Evolutionary conservation across 1,140 invertebrate species (phyloP), one percentile per base, ranked within the genome.

Genomic region (Drosophila insularis): DNA sequence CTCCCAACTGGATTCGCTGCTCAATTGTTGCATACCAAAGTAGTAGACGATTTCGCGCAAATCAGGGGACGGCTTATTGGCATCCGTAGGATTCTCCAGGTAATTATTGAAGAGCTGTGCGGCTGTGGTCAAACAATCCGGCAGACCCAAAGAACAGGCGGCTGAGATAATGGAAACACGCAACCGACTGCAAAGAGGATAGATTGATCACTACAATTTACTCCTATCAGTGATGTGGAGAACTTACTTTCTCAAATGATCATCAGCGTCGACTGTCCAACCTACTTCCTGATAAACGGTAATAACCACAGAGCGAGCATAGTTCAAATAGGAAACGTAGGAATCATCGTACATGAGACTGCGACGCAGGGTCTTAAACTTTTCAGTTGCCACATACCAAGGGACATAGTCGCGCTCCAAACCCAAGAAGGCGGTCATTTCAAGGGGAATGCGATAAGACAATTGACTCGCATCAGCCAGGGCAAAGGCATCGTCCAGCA

Each of bases 401-500:
- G 96, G 95, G 1, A 96, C 92, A 87, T 94, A 95, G 40, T 96
- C 94, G 5, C 89, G 91, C 90, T 98, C 97, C 8, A 93, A 86
- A 0, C 68, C 72, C 55, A 97, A 92, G 80, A 97, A 97, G 7
- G 92, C 92, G 0, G 94, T 95, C 63, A 97, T 92, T 63, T 95
- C 93, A 50, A 98, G 91, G 0, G 96, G 94, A 7, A 95, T 85
- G 0, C 90, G 87, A 78, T 97, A 98, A 11, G 94, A 91, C 0
- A 97, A 72, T 23, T 94, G 89, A 2, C 92, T 93, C 2, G 95
- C 95, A 73, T 95, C 93, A 0, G 97, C 97, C 53, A 99, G 92
- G 76, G 95, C 96, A 80, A 98, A 97, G 2, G 95, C 95, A 92
- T 99, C 98, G 78, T 98, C 95, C 1, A 99, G 81, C 5, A 98